These are phyloP conservation scores for Sebastolobus altivelis DNA, from an alignment of 2,797 vertebrate genomes.

Conservation along the genomic window DNA sequence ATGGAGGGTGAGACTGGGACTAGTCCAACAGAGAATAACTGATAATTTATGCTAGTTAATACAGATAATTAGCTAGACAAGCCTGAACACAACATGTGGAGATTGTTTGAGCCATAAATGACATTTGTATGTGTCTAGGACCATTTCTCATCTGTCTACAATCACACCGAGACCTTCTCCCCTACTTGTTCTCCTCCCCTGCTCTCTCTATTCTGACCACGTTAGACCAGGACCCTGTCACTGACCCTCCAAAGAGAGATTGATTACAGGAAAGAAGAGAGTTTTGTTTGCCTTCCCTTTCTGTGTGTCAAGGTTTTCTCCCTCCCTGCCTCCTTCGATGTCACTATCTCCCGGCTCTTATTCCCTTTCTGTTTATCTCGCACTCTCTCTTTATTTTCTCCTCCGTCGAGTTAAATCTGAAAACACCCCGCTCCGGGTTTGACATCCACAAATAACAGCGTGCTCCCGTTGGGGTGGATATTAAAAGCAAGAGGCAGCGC, in stretches of 20 bases:
- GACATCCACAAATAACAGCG: conserved; percentile 34
- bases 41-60: conserved; percentile 24
- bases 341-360: conserved; percentile 25
- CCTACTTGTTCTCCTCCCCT: conserved; percentile 36
- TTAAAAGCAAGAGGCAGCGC: conserved; percentile 49
- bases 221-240: conserved; percentile 73
- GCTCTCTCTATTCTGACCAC: conserved; percentile 75
- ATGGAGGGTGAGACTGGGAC: neutral
- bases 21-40: neutral
- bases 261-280: conserved; percentile 78
- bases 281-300: conserved; percentile 67
- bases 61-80: neutral
- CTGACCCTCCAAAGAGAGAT: conserved; percentile 79
- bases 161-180: conserved; percentile 9
- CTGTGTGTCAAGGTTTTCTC: conserved; percentile 27
- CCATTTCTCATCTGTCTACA: conserved; percentile 54
- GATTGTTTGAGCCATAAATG: conserved; percentile 16
- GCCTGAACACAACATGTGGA: conserved; percentile 17
- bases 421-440: conserved; percentile 36
- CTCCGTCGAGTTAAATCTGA: conserved; percentile 44
- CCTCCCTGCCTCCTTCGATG: conserved; percentile 3
- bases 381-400: conserved; percentile 55
- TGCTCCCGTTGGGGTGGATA: conserved; percentile 43
- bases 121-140: conserved; percentile 31
- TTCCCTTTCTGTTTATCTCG: conserved; percentile 35